Conservation (phyloP, 30 jellyfish, hydroid and myxozoan species). For the Aurelia sp. region DNA sequence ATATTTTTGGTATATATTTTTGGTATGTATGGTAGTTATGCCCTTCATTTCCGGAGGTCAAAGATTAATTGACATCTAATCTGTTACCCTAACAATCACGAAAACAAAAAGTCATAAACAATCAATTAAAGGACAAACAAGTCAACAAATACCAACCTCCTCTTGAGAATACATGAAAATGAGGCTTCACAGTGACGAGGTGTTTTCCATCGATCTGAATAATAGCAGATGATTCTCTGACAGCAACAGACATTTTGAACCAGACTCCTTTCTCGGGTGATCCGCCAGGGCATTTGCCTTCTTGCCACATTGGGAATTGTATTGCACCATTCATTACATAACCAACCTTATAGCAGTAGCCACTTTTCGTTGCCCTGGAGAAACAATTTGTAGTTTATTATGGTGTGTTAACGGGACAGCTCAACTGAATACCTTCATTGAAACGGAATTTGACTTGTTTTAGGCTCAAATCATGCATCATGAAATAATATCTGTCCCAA, state of each 20-base stretch:
- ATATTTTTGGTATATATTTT: no score
- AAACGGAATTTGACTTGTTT: no score
- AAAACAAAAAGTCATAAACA: no score
- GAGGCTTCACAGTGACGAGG: conserved; percentile 63
- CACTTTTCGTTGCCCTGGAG: conserved; percentile 55
- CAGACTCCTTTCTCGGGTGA: conserved; percentile 72
- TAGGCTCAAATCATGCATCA: no score
- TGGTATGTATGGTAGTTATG: no score
- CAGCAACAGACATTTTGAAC: conserved; percentile 65
- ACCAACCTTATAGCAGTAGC: conserved; percentile 72
- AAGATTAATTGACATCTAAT: no score
- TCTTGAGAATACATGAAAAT: conserved; percentile 65
- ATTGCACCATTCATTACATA: conserved; percentile 75
- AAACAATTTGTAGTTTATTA: no score
- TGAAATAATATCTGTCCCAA: no score
- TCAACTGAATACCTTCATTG: no score
- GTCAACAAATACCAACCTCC: conserved; percentile 52
- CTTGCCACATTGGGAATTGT: conserved; percentile 61
- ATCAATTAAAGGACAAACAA: background rate
- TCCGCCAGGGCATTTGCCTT: conserved; percentile 79
- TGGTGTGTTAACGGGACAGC: no score
- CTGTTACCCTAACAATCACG: no score
- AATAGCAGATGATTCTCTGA: conserved; percentile 51
- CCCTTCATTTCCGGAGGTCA: no score
- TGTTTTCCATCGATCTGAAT: conserved; percentile 71